Base-by-base conservation (phyloP, 2,113 vertebrate genomes). In the Sphaerodactylus townsendi region DNA sequence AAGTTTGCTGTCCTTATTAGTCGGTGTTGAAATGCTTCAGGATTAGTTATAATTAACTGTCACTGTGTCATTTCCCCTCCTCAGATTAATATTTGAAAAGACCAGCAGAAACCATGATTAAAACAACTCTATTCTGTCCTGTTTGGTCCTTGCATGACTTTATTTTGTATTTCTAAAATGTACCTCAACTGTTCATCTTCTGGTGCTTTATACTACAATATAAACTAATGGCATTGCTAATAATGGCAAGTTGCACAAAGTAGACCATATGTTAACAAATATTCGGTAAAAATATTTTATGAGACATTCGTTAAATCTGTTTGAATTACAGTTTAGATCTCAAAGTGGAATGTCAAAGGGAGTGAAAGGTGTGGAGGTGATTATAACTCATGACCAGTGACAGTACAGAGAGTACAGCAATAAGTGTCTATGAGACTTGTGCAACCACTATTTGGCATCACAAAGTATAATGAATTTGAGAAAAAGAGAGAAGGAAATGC, bases 31-130 rank as follows among this genome's bases (percentile, higher is more conserved):
- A 81, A 83, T 23, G 2, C 80, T 94, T 77, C n/a, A 76, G 71
- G 86, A 93, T 92, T 93, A 91, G 77, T 88, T 95, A 93, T 92
- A 94, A 93, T 93, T 92, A 94, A 90, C 91, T 93, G 85, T 90
- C 83, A 90, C 89, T 14, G 2, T 91, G 84, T 90, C 87, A 82
- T 70, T 90, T 87, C 83, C 82, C 85, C 83, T 11, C 79, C 48
- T 90, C 37, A 70, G 78, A 86, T 81, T 85, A 85, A 79, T 79
- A 71, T 46, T 3, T 71, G 85, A 76, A 75, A 78, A 48, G 46
- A 59, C 33, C 66, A 76, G 48, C 44, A 90, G 46, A 4, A 86
- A 59, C 44, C 68, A 83, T 66, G 10, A 79, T 75, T 81, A 90
- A 90, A 69, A 89, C 6, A 28, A 79, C 84, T 91, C 33, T 62